Evolutionary conservation across 2,888 invertebrate genomes (phyloP), one percentile per base, ranked within the genome.

Genomic region (Halictus quadricinctus): DNA sequence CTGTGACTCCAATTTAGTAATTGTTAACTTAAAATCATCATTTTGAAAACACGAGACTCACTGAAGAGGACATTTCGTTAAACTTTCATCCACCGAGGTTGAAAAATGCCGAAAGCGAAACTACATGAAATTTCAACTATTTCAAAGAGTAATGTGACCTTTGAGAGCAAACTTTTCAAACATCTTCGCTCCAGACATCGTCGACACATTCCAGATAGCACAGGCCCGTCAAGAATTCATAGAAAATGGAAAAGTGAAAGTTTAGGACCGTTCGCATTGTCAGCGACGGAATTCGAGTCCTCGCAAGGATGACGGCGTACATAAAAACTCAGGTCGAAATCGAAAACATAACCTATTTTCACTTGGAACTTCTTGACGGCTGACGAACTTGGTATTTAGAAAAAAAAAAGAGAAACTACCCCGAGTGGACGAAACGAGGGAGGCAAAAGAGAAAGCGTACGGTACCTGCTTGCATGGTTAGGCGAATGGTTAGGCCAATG

Each of bases 311-410:
- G 8, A 58, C 50, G 13, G 25, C 64, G n/a, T 84, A 82, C 84
- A 90, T n/a, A 54, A 89, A 88, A 87, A 88, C 88, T 7, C 76
- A 79, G 88, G 88, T 87, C 87, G 72, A 89, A 82, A 89, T 89
- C 80, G 80, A 80, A 89, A 88, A 90, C 81, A 85, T 90, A 87
- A 88, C 89, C 91, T 87, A 92, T 91, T 92, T 92, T 92, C 92
- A 86, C 91, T 88, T 88, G 64, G 73, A 64, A 60, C 76, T 29
- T 84, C 87, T 85, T 82, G 70, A 78, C 75, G 79, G 50, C 69
- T n/a, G 66, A 81, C 76, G 15, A 58, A 48, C 43, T 58, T n/a
- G 21, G 48, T 15, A 48, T 43, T 66, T 69, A 2, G 8, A 46
- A 25, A 85, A 80, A 84, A 58, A 84, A 58, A 85, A 72, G 36